These are phyloP conservation scores for Beris chalybata DNA, from an alignment of 2,888 invertebrate genomes.

Conservation along the genomic window DNA sequence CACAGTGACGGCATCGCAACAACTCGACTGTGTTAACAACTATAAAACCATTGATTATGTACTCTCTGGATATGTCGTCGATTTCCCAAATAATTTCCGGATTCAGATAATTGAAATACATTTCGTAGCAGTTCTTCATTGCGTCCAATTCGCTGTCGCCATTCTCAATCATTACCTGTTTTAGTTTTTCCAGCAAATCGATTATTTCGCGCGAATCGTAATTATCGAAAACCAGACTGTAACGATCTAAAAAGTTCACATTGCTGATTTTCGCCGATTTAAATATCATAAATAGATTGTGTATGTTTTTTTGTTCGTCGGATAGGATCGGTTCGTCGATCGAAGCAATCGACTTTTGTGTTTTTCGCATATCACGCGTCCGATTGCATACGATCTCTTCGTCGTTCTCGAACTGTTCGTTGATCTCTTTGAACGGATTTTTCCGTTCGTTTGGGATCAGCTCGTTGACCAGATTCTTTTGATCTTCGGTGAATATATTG, in stretches of 20 bases:
- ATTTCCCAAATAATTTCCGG: constrained; percentile 56
- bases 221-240: constrained; percentile 53
- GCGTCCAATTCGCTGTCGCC: constrained; percentile 51
- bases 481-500: constrained; percentile 55
- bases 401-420: constrained; percentile 35
- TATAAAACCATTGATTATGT: constrained; percentile 52
- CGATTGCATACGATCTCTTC: constrained; percentile 33
- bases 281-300: constrained; percentile 54
- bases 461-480: constrained; percentile 51
- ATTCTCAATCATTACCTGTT: constrained; percentile 52
- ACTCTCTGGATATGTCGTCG: constrained; percentile 53
- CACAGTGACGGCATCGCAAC: constrained; percentile 51
- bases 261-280: constrained; percentile 55
- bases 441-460: constrained; percentile 46
- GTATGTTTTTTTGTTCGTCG: constrained; percentile 55
- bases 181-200: constrained; percentile 49
- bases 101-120: constrained; percentile 56
- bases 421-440: constrained; percentile 36
- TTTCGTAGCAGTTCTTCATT: constrained; percentile 52
- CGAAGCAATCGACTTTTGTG: neutral
- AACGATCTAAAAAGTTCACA: constrained; percentile 51
- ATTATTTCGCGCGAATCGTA: constrained; percentile 54
- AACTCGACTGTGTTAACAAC: constrained; percentile 48
- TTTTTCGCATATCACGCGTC: constrained; percentile 3
- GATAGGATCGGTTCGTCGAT: constrained; percentile 42